Evolutionary conservation across 2,113 vertebrate species (phyloP).

Genomic region (Chloropsis cyanopogon): DNA sequence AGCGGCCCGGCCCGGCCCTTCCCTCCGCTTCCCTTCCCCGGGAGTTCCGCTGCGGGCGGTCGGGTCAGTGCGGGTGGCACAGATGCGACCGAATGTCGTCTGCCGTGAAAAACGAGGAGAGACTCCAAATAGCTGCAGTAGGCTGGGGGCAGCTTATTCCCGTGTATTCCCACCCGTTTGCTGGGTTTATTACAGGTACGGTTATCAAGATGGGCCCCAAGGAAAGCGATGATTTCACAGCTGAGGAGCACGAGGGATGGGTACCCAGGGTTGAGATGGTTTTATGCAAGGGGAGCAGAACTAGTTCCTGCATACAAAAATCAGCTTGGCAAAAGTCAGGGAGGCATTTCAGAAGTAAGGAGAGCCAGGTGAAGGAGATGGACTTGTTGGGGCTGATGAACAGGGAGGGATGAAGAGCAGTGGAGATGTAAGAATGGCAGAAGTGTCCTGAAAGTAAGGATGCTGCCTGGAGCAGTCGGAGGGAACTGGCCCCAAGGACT

Average conservation of each 20-base stretch:
- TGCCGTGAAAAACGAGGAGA: background rate
- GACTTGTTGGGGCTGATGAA: background rate
- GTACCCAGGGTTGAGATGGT: background rate
- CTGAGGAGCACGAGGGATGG: background rate
- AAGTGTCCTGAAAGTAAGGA: background rate
- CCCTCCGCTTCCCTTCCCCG: background rate
- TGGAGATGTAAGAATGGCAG: background rate
- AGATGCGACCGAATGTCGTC: background rate
- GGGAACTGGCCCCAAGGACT: background rate
- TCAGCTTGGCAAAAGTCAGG: background rate
- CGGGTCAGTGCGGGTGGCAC: background rate
- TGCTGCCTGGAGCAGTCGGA: background rate
- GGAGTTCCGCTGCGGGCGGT: background rate
- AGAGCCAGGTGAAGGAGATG: background rate
- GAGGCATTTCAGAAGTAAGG: background rate
- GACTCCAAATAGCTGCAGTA: background rate
- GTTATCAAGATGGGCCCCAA: background rate
- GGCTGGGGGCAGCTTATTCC: background rate
- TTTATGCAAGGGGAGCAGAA: background rate
- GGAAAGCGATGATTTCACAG: background rate
- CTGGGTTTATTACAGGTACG: background rate
- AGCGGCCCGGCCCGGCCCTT: background rate
- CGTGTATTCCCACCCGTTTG: fast-evolving
- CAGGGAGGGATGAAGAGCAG: background rate
- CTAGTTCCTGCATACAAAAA: background rate